Conservation (phyloP, 1,140 invertebrate genomes). For the Listronotus oregonensis region DNA sequence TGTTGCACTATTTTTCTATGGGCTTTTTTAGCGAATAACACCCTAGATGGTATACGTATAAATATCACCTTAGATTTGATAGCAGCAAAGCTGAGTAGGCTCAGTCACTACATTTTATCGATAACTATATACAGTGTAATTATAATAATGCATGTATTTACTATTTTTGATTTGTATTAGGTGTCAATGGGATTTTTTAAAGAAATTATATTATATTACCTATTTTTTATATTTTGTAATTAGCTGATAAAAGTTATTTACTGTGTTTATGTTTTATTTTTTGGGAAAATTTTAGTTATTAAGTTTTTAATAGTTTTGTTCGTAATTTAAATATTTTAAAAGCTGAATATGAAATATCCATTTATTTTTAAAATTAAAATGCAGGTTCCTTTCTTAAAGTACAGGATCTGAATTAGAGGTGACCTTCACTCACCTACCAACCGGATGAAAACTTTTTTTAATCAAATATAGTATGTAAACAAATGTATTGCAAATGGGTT, state of each 20-base stretch:
- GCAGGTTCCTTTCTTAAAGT: too few relatives aligned
- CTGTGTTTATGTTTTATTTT: neutral
- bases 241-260: neutral
- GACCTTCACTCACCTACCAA: too few relatives aligned
- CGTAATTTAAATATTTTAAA: too few relatives aligned
- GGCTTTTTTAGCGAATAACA: slow-evolving; percentile 49
- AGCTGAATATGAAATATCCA: too few relatives aligned
- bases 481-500: too few relatives aligned
- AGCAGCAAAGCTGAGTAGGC: slow-evolving; percentile 51
- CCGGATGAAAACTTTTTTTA: too few relatives aligned
- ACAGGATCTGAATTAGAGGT: too few relatives aligned
- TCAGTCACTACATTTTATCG: slow-evolving; percentile 39
- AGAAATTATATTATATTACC: slow-evolving; percentile 1
- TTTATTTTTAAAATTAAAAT: too few relatives aligned
- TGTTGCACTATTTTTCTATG: slow-evolving; percentile 40
- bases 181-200: slow-evolving; percentile 3
- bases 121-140: slow-evolving; percentile 45
- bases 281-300: neutral
- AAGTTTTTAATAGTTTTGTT: too few relatives aligned
- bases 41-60: slow-evolving; percentile 41
- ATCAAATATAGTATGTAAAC: too few relatives aligned
- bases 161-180: slow-evolving; percentile 24
- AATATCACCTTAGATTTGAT: slow-evolving; percentile 47
- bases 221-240: neutral
- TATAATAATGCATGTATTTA: slow-evolving; percentile 49